Evolutionary conservation across 2,888 invertebrate species (phyloP), one percentile per base, ranked within the genome.

Genomic region (Habroteleia sp.): DNA sequence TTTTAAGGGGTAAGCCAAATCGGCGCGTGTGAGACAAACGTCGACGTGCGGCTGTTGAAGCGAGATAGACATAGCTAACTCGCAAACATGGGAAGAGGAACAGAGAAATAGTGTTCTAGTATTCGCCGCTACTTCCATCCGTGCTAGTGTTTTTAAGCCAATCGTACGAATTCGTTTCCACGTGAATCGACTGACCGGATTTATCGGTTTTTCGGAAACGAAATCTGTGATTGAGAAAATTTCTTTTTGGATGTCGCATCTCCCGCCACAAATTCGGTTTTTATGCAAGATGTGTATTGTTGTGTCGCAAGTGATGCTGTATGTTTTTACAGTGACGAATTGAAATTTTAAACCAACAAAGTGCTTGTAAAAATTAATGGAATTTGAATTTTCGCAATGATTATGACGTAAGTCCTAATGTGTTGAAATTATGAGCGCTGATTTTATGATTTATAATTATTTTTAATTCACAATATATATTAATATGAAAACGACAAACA

Each of bases 61-160:
- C 27, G 7, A 46, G 69, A 60, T 7, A 17, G 37, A 44, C 35
- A 48, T 54, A 65, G 60, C 42, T 65, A 46, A 66, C 46, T 41
- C 42, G 27, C 66, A 69, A 56, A 73, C 74, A 56, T 46, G 62
- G 46, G 25, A 60, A 50, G 65, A 63, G 44, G 41, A 62, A 25
- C 56, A 56, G 54, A 35, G 74, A 60, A 68, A 69, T 50, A 74
- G 68, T 74, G 33, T 63, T 56, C 71, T 68, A 73, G 79, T 77
- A 76, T 54, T 50, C 60, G 69, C 69, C 20, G 78, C 77, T 80
- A 77, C 79, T 81, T 76, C 80, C 75, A 76, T 77, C 78, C 77
- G 77, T 77, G 77, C 76, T 68, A 81, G 78, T 69, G 83, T 81
- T 82, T 82, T 79, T 77, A 27, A 73, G 77, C 80, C 81, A 80